Evolutionary conservation across 1,140 invertebrate species (phyloP), one percentile per base, ranked within the genome.

Genomic region (Branchinecta lindahli): DNA sequence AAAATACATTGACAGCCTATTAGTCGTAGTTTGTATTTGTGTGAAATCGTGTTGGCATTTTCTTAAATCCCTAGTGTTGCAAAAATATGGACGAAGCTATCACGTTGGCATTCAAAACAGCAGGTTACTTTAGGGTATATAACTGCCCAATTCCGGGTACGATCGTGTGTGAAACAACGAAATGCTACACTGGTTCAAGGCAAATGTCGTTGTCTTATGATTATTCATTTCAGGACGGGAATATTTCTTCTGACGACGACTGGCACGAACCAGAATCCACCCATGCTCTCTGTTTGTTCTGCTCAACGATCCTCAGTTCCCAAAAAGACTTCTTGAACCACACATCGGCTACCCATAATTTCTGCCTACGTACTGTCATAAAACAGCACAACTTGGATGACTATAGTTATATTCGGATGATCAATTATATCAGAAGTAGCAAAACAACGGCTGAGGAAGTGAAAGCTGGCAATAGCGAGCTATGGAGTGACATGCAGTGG

Each of bases 401-500:
- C 75, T 90, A 92, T 78, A 86, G 85, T 0, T 94, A 88, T 73
- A 92, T 94, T 20, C 92, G 91, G 78, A 80, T 94, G 73, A 86
- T 95, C 12, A 95, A 95, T 80, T 96, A 86, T 75, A 87, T 94
- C 68, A 84, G 90, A 74, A 81, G 78, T 45, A 80, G 85, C 68
- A 85, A 85, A 74, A 76, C 84, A 20, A 78, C 74, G n/a, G 80
- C 82, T 46, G 77, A 85, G 61, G 79, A 83, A 33, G 77, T 90
- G 12, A 82, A 83, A 52, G 78, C 78, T 12, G 74, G 81, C 7
- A 76, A 80, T 33, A 76, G 80, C 69, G 77, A 82, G 10, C 74
- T 82, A 4, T 92, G 89, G 89, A 82, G 86, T 46, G 83, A 84
- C 72, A 73, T 74, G 66, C 85, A 86, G 67, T 94, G 89, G 78